phyloP scores from a whole-genome alignment of 2,797 vertebrate species.

The Crypturellus tataupa region DNA sequence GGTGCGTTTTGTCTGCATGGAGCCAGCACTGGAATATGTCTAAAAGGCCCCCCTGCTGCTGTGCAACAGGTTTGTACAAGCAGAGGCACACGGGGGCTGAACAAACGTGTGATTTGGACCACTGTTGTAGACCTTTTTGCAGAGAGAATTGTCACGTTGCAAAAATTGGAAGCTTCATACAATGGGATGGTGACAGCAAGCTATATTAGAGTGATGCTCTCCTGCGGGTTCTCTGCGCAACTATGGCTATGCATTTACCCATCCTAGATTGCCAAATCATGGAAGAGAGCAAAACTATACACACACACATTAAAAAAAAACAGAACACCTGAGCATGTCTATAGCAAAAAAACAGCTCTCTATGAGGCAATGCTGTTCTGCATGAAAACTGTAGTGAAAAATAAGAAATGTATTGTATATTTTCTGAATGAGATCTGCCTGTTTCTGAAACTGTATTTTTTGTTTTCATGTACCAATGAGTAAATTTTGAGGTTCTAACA shows the following conservation, averaged over 20 bases:
- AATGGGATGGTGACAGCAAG: not conserved
- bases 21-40: slow-evolving; percentile 27
- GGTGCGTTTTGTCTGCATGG: slow-evolving; percentile 54
- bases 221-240: not conserved
- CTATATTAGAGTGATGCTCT: not conserved
- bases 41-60: slow-evolving; percentile 52
- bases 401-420: not conserved
- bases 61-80: slow-evolving; percentile 57
- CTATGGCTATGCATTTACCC: not conserved
- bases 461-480: not conserved
- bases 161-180: not conserved
- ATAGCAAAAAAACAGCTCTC: not conserved
- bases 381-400: not conserved
- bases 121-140: not conserved
- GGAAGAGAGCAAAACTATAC: not conserved
- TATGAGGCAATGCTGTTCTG: not conserved
- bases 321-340: not conserved
- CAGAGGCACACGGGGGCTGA: not conserved
- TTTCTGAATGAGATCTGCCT: not conserved
- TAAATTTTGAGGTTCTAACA: slow-evolving; percentile 7
- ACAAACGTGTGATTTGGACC: slow-evolving; percentile 28
- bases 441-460: not conserved
- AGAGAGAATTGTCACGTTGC: slow-evolving; percentile 34
- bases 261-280: not conserved
- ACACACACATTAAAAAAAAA: no score